phyloP scores from a whole-genome alignment of 1,140 invertebrate genomes.

The Gonatopus flavifemur region DNA sequence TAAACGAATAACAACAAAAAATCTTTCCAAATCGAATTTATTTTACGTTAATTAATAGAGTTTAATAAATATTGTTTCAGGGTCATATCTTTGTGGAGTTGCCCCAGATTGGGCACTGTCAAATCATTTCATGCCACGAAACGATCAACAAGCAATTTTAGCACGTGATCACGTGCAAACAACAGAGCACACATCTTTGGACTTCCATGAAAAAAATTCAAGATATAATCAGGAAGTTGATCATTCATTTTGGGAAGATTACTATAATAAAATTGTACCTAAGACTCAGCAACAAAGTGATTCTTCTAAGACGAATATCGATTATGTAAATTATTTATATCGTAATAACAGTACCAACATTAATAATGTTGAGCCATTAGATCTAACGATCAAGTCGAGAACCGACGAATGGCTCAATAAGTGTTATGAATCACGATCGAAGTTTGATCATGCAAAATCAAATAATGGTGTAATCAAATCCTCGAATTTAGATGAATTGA shows the following conservation, averaged over 20 bases:
- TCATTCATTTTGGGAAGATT: not conserved
- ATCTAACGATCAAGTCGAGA: no score
- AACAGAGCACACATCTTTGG: slow-evolving; percentile 7
- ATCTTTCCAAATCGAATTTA: no score
- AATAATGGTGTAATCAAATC: slow-evolving; percentile 28
- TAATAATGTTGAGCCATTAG: no score
- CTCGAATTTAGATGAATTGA: slow-evolving; percentile 19
- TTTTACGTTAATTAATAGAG: no score
- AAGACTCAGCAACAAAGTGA: not conserved
- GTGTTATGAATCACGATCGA: no score
- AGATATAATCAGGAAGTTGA: no score
- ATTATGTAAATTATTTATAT: slow-evolving; percentile 1
- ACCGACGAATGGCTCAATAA: no score
- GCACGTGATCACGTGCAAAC: slow-evolving; percentile 27
- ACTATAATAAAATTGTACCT: slow-evolving; percentile 4
- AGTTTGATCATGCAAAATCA: slow-evolving; percentile 18
- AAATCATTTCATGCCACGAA: slow-evolving; percentile 35
- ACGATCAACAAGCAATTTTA: slow-evolving; percentile 40
- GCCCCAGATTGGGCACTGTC: slow-evolving; percentile 49
- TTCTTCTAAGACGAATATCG: slow-evolving; percentile 1
- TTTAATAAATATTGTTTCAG: slow-evolving; percentile 30
- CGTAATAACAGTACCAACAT: no score
- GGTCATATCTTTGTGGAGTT: slow-evolving; percentile 38
- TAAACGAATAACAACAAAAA: not conserved
- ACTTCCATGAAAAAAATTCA: no score